Base-by-base conservation (phyloP, 2,113 vertebrate species). In the Entelurus aequoreus region DNA sequence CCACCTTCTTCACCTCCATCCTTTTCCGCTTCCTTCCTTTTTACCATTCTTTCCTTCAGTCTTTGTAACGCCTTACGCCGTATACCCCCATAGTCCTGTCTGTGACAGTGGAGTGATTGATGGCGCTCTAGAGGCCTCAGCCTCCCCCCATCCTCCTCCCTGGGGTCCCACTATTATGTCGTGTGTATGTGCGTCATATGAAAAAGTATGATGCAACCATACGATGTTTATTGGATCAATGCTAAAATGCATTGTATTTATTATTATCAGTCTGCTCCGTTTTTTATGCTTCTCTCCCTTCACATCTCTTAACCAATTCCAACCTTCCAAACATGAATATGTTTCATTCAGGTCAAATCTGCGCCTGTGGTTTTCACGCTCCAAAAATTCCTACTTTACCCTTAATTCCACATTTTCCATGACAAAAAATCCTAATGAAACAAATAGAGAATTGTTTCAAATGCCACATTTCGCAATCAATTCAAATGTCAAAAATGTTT, bases 81-180 rank as follows among this genome's bases (percentile, higher is more conserved):
- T 73, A 59, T n/a, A 15, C 46, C n/a, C 59, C 50, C n/a, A 19
- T 36, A 16, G 12, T 53, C 57, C 56, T 73, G 61, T 9, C 60
- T 72, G 61, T 84, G 87, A 82, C 86, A 82, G 71, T 72, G 69
- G 67, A 74, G 84, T 88, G 86, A 88, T 88, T 88, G 86, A 88
- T 88, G 87, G 86, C 44, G 47, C 87, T 88, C 84, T 64, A 54
- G 84, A 85, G 86, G 83, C 79, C 74, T 62, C 71, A 70, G 68
- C 74, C 73, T 72, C 77, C 80, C 49, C 84, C 86, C 74, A 69
- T 81, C 76, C 78, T 78, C 72, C 78, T 85, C 83, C 79, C 82
- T 51, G 35, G 84, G 74, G 87, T 80, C 80, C 63, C 69, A 55
- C 83, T 78, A 85, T 84, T 74, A 80, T 48, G 76, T 70, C 69